phyloP scores from a whole-genome alignment of 2,113 vertebrate genomes.

The Myocastor coypus region DNA sequence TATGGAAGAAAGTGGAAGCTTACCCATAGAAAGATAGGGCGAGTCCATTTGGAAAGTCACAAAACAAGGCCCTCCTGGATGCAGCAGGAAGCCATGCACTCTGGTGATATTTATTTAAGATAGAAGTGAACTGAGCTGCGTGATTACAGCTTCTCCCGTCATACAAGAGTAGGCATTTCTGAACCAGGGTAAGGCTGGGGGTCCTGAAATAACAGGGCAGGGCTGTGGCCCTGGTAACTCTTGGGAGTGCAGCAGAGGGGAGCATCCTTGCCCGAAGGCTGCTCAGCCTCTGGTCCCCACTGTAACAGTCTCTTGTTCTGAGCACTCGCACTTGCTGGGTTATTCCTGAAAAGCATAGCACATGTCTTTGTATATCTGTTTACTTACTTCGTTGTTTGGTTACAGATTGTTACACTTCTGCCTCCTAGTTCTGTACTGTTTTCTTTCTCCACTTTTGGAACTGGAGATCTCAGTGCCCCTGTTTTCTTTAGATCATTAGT shows the following conservation, averaged over 20 bases:
- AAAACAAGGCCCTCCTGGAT: too few species aligned
- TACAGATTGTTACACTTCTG: background rate
- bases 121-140: background rate
- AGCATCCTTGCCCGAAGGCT: background rate
- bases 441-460: background rate
- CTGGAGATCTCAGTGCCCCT: background rate
- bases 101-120: background rate
- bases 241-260: rapidly evolving
- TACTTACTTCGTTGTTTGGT: background rate
- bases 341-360: background rate
- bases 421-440: background rate
- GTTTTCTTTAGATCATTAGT: slow-evolving; percentile 49
- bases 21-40: background rate
- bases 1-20: background rate
- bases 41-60: background rate
- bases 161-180: background rate
- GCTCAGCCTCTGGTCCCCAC: too few species aligned
- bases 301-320: background rate
- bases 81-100: background rate
- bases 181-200: background rate
- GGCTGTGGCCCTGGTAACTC: background rate
- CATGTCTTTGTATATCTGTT: background rate
- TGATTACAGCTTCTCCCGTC: background rate
- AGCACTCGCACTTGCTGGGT: background rate
- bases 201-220: background rate